Percentiles rank a stretch among this genome's conserved stretches.
phyloP scores from a whole-genome alignment of 2,797 vertebrate species.

The Eptatretus atami region DNA sequence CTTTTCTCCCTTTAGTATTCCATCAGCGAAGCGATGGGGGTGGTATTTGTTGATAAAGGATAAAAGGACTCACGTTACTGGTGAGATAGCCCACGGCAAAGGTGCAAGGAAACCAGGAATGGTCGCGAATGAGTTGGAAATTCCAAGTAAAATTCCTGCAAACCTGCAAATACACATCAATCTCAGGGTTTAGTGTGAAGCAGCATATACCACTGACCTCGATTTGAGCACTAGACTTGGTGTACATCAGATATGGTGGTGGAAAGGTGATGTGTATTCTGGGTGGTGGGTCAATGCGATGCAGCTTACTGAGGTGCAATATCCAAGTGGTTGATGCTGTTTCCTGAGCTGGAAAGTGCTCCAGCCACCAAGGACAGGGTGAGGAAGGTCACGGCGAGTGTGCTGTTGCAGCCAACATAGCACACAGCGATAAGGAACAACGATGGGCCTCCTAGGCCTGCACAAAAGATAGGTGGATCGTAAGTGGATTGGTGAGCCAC shows the following conservation, averaged over 20 bases:
- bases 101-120: slow-evolving; percentile 30
- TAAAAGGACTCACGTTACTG: slow-evolving; percentile 20
- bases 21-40: no score
- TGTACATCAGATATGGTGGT: neutral
- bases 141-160: slow-evolving; percentile 29
- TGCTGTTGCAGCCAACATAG: slow-evolving; percentile 3
- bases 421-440: neutral
- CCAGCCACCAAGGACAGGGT: neutral
- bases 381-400: neutral
- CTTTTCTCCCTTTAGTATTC: no score
- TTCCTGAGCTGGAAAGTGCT: neutral
- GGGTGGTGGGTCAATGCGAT: neutral
- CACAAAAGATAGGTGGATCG: no score
- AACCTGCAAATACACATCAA: slow-evolving; percentile 15
- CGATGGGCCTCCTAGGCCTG: slow-evolving; percentile 3
- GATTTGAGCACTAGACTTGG: neutral
- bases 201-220: neutral
- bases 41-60: no score
- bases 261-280: neutral
- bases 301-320: slow-evolving; percentile 1
- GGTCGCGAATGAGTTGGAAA: slow-evolving; percentile 36
- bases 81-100: slow-evolving; percentile 26
- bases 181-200: neutral
- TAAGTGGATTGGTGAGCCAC: no score
- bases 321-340: slow-evolving; percentile 3